A percentile compares a stretch with the other conserved stretches of the same genome.
These are phyloP conservation scores for Hemicentrotus pulcherrimus DNA, from an alignment of 35 echinoderm and acorn worm genomes.

Conservation along the genomic window DNA sequence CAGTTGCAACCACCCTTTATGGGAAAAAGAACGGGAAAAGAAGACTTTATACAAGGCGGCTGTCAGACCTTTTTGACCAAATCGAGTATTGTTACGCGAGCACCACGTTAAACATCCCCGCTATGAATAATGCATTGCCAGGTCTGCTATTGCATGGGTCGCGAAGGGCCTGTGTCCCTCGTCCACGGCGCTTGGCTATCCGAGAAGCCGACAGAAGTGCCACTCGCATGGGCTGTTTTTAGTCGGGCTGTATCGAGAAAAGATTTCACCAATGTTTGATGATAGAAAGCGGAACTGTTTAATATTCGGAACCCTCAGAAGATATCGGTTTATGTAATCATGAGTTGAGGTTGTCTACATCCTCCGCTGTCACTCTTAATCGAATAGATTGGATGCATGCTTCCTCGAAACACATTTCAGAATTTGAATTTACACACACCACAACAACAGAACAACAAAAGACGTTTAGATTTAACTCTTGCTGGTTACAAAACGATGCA, in stretches of 20 bases:
- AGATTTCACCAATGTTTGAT: not conserved
- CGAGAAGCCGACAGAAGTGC: not conserved
- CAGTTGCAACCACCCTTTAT: not conserved
- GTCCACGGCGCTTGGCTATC: not conserved
- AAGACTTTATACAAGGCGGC: not conserved
- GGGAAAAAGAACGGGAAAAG: not conserved
- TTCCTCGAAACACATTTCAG: not conserved
- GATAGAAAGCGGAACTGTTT: not conserved
- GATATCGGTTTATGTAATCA: slow-evolving; percentile 3
- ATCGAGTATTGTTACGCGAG: not conserved
- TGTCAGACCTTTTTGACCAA: slow-evolving; percentile 9
- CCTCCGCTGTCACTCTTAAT: not conserved
- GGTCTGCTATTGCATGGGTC: not conserved
- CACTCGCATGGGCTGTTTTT: not conserved
- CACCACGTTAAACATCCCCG: not conserved
- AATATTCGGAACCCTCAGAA: not conserved
- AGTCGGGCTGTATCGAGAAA: not conserved
- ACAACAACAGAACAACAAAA: no score
- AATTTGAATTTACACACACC: no score
- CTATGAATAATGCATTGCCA: not conserved
- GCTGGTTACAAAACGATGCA: no score
- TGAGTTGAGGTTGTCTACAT: not conserved
- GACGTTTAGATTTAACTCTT: no score
- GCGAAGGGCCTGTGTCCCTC: not conserved
- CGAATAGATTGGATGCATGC: not conserved